Evolutionary conservation across 2,113 vertebrate genomes (phyloP), one percentile per base, ranked within the genome.

Genomic region (Albula glossodonta): DNA sequence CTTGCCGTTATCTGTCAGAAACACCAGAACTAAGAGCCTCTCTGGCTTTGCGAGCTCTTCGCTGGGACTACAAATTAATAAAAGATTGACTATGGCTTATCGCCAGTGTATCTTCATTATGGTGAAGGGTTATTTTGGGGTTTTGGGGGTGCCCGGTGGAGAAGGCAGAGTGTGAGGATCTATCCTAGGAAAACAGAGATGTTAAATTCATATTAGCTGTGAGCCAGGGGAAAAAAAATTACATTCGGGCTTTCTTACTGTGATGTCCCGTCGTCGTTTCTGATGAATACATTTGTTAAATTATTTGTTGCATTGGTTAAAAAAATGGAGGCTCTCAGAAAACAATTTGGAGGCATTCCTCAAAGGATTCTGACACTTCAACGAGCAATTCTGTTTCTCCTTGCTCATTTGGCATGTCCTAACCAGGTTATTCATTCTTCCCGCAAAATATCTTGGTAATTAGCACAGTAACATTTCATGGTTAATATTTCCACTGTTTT

Each of bases 401-500:
- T 83, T 86, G 87, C 85, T 90, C 90, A 90, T 91, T 79, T 89
- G 77, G 25, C 19, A 78, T 83, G 83, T 90, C 79, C 86, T 90
- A 90, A 88, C 31, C 86, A 86, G 57, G 87, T 88, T 88, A 89
- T 93, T 87, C 85, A 90, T 88, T 85, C 81, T 84, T 13, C 41
- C 63, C 48, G 2, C 25, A 51, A 53, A 51, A 83, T 80, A 77
- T 77, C 12, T 89, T 84, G 88, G 88, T 88, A 88, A 91, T 94
- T 90, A 91, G 87, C 82, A 87, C 57, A 51, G 83, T 88, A 70
- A 87, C 81, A 90, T 87, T 86, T 93, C 85, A 90, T 88, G 82
- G 77, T 91, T 90, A 90, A 82, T 77, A 51, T 70, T 82, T 19
- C 86, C 86, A 88, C 90, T 91, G 89, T 91, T 41, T 88, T 90